Conservation (phyloP, 1,140 invertebrate genomes). For the Danaus melanippus region DNA sequence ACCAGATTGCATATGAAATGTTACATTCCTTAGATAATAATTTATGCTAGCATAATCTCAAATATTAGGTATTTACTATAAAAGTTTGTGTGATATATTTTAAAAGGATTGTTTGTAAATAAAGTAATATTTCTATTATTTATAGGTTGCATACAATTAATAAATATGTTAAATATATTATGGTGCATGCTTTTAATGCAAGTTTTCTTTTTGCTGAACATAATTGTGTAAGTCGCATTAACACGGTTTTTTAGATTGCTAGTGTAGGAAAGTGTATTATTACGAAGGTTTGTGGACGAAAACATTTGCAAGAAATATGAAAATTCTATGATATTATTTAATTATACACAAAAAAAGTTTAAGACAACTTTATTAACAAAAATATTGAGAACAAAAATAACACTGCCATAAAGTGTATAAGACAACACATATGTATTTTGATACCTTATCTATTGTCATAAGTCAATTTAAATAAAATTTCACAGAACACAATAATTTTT, state of each 20-base stretch:
- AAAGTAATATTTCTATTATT: slow-evolving; percentile 19
- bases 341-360: neutral
- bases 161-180: slow-evolving; percentile 12
- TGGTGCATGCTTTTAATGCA: slow-evolving; percentile 10
- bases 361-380: no score
- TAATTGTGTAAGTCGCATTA: neutral
- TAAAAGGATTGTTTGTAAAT: slow-evolving; percentile 20
- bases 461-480: no score
- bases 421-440: no score
- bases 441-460: no score
- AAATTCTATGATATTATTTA: neutral
- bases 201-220: neutral
- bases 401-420: no score
- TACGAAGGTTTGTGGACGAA: neutral
- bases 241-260: neutral
- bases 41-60: slow-evolving; percentile 14
- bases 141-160: slow-evolving; percentile 12
- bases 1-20: no score
- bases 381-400: no score
- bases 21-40: slow-evolving; percentile 9
- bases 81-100: slow-evolving; percentile 24
- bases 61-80: slow-evolving; percentile 15
- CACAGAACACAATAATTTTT: no score
- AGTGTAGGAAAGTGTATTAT: neutral
- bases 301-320: slow-evolving; percentile 3